Evolutionary conservation across 2,797 vertebrate species (phyloP).

Genomic region (Naso thynnoides): DNA sequence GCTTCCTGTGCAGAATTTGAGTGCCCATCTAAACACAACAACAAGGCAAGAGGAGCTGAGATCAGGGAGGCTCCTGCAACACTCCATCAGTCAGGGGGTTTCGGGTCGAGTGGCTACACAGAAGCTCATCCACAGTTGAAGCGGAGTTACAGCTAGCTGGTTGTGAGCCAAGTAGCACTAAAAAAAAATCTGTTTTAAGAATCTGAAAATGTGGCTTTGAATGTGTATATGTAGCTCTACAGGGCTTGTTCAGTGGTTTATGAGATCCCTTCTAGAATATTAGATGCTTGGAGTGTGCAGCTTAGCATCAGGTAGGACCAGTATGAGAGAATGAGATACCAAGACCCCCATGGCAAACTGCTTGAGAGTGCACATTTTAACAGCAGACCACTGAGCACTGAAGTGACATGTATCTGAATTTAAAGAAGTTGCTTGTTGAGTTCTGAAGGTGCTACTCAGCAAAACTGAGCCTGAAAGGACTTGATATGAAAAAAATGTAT

Average conservation of each 20-base stretch:
- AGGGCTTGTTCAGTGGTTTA: neutral
- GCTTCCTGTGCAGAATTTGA: neutral
- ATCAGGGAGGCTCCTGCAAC: neutral
- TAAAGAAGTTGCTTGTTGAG: too few relatives aligned
- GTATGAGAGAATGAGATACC: neutral
- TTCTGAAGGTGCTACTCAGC: too few relatives aligned
- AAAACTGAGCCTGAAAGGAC: neutral
- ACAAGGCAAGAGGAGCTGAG: neutral
- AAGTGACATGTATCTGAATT: neutral
- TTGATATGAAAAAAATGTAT: too few relatives aligned
- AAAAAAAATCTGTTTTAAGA: neutral
- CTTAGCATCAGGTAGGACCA: too few relatives aligned
- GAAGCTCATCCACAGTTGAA: neutral
- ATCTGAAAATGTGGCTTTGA: neutral
- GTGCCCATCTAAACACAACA: neutral
- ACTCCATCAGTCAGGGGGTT: neutral
- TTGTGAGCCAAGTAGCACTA: neutral
- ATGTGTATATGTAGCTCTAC: neutral
- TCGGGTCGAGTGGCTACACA: neutral
- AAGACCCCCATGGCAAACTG: too few relatives aligned
- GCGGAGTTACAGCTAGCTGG: neutral
- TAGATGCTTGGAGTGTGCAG: neutral
- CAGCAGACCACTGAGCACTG: too few relatives aligned
- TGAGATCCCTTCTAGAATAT: neutral
- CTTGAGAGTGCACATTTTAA: too few relatives aligned